These are phyloP conservation scores for Caenorhabditis imperialis DNA, from an alignment of 2,888 invertebrate genomes.

Conservation along the genomic window DNA sequence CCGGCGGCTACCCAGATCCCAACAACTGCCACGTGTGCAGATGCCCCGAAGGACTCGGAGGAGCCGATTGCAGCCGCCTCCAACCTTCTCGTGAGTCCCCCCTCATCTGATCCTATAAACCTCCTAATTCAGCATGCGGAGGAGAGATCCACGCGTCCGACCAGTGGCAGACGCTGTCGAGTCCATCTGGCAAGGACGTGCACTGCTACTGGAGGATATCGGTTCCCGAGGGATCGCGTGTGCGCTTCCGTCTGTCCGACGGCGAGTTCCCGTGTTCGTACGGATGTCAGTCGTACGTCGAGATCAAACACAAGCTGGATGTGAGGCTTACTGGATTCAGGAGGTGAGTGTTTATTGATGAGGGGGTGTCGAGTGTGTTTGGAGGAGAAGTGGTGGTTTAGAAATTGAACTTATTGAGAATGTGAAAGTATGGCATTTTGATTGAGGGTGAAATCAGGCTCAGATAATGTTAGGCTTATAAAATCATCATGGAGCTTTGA, in stretches of 20 bases:
- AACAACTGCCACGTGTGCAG: slow-evolving; percentile 74
- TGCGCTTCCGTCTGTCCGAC: slow-evolving; percentile 76
- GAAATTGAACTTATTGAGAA: too few relatives aligned
- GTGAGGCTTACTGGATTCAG: slow-evolving; percentile 76
- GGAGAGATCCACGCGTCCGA: slow-evolving; percentile 75
- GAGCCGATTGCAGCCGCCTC: slow-evolving; percentile 73
- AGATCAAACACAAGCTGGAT: slow-evolving; percentile 77
- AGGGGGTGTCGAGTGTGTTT: background rate
- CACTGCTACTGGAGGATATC: slow-evolving; percentile 77
- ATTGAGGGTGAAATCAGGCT: too few relatives aligned
- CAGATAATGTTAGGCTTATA: too few relatives aligned
- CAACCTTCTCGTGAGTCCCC: slow-evolving; percentile 72
- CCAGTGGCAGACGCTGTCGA: slow-evolving; percentile 76
- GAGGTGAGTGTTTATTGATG: slow-evolving; percentile 61
- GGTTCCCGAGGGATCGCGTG: slow-evolving; percentile 72
- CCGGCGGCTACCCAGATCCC: slow-evolving; percentile 77
- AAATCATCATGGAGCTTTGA: too few relatives aligned
- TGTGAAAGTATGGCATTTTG: too few relatives aligned
- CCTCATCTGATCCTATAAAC: background rate
- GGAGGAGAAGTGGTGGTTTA: background rate
- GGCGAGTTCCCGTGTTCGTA: slow-evolving; percentile 78
- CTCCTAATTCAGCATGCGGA: slow-evolving; percentile 69
- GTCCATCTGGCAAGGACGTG: slow-evolving; percentile 73
- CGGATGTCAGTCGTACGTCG: slow-evolving; percentile 77
- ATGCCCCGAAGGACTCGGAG: slow-evolving; percentile 77